Base-by-base conservation (phyloP, 2,797 vertebrate species). In the Tapirus indicus region DNA sequence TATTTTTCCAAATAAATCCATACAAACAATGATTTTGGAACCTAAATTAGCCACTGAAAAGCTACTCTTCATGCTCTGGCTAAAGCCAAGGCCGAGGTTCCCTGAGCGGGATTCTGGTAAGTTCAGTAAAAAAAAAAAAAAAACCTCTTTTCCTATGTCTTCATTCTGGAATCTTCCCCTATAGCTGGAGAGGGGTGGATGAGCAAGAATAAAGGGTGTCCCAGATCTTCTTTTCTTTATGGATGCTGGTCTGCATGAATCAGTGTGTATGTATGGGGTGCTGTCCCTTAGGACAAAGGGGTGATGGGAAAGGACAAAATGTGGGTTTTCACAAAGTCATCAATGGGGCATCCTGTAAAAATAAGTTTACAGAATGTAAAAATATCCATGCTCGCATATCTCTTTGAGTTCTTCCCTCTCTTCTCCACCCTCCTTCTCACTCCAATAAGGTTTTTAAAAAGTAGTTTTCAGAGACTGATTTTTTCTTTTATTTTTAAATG, bases 1-100 rank as follows among this genome's bases (percentile, higher is more conserved):
- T 91, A 72, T 93, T 97, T 97, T 97, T 97, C 92, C 82, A 98
- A 97, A 97, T 98, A 97, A 95, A 97, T 75, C 92, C 96, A 88
- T 77, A 92, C 96, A 98, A 97, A 97, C 95, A 97, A 98, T 25
- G 44, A 25, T 74, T 95, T 93, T 20, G 74, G 72, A 96, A 89
- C 23, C 21, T n/a, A 94, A 97, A 64, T 83, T 3, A 85, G 88
- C 77, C 54, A 41, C 74, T 2, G 21, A 66, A 79, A 52, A 83
- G 77, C 69, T 64, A 49, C 21, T 6, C n/a, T 56, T 84, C 32
- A 11, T 32, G 21, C 25, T 12, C 12, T 66, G 64, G n/a, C 27
- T 72, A 20, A 82, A 93, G 77, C 41, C 77, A 79, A 25, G 18
- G 58, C 27, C 58, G 23, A 7, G 23, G 11, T 68, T 87, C 35